These are phyloP conservation scores for Cyanoderma ruficeps DNA, from an alignment of 2,113 vertebrate genomes.

Conservation along the genomic window DNA sequence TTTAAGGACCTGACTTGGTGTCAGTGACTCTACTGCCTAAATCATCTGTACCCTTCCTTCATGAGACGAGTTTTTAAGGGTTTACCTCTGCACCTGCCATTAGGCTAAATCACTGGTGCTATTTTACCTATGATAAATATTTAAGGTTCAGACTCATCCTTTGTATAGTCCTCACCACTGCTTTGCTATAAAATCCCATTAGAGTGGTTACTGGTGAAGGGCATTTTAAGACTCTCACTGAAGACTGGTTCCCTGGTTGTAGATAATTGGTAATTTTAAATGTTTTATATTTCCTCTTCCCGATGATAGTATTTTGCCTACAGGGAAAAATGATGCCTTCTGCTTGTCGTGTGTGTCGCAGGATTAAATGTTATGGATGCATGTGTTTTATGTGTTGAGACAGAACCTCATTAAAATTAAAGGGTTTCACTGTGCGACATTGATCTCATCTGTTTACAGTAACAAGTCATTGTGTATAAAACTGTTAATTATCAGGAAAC, in stretches of 20 bases:
- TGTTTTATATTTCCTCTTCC: background rate
- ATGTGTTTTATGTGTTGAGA: background rate
- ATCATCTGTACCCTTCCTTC: background rate
- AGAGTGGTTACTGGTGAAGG: background rate
- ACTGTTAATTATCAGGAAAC: background rate
- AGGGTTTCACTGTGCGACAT: background rate
- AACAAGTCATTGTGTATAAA: background rate
- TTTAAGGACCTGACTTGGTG: background rate
- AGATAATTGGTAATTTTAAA: background rate
- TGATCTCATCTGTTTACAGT: conserved; percentile 15
- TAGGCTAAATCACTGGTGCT: background rate
- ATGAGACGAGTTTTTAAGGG: background rate
- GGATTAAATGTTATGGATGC: background rate
- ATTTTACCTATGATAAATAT: background rate
- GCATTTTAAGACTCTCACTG: background rate
- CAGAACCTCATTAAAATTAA: conserved; percentile 2
- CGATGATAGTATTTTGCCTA: background rate
- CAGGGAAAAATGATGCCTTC: background rate
- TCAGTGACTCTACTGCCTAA: background rate
- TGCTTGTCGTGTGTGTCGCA: background rate
- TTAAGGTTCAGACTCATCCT: background rate
- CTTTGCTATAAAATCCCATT: background rate
- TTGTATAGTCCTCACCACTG: background rate
- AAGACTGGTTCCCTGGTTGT: background rate
- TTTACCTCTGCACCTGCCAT: background rate